These are phyloP conservation scores for Phenacoccus solenopsis DNA, from an alignment of 1,140 invertebrate species.

Conservation along the genomic window DNA sequence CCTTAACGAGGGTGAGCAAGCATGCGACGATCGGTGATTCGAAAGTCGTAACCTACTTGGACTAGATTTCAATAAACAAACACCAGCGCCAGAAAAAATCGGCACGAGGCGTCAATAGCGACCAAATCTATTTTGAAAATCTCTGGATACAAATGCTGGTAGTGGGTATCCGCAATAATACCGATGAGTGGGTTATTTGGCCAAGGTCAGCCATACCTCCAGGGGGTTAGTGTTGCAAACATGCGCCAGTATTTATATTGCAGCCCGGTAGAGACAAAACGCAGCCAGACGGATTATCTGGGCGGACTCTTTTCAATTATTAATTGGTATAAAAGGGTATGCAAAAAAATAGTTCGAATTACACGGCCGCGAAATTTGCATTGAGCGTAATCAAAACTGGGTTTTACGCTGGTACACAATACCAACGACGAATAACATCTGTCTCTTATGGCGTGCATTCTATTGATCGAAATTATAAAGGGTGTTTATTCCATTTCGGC, in stretches of 20 bases:
- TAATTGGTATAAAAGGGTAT: no score
- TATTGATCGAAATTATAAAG: neutral
- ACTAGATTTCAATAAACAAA: no score
- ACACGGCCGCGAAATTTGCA: neutral
- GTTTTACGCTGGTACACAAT: no score
- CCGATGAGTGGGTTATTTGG: neutral
- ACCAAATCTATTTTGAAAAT: neutral
- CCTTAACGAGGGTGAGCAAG: no score
- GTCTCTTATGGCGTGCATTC: neutral
- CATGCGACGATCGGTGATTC: neutral
- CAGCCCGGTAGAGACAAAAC: neutral
- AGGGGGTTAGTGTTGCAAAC: neutral
- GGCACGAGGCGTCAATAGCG: neutral
- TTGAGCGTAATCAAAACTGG: no score
- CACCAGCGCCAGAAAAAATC: neutral
- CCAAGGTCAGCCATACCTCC: neutral
- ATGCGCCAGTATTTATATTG: neutral
- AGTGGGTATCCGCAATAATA: no score
- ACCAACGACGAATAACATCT: neutral
- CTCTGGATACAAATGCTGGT: neutral
- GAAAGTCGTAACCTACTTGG: neutral
- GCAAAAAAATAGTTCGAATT: neutral
- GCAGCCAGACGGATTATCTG: neutral
- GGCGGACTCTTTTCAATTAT: neutral
- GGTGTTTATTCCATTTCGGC: no score